These are phyloP conservation scores for Apis mellifera DNA, from an alignment of 1,140 invertebrate genomes.

Conservation along the genomic window Amel_HAv3.1 CM009933.2:5492001-5492500, in stretches of 20 bases:
- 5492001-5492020: conserved; percentile 42
- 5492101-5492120: neutral
- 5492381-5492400: conserved; percentile 44
- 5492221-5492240: neutral
- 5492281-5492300: conserved; percentile 4
- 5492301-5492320: conserved; percentile 21
- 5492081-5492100: conserved; percentile 5
- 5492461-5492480: conserved; percentile 35
- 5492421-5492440: conserved; percentile 35
- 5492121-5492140: neutral
- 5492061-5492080: conserved; percentile 25
- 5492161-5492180: neutral
- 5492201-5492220: neutral
- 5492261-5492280: too few species aligned
- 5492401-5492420: conserved; percentile 41
- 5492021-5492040: conserved; percentile 5
- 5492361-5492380: conserved; percentile 45
- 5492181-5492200: neutral
- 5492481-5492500: conserved; percentile 14
- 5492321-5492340: conserved; percentile 45
- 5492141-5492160: neutral
- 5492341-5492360: conserved; percentile 33
- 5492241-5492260: neutral
- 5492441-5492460: conserved; percentile 37
- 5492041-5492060: neutral